Base-by-base conservation (phyloP, 2,113 vertebrate species). In the Brachyhypopomus gauderio region DNA sequence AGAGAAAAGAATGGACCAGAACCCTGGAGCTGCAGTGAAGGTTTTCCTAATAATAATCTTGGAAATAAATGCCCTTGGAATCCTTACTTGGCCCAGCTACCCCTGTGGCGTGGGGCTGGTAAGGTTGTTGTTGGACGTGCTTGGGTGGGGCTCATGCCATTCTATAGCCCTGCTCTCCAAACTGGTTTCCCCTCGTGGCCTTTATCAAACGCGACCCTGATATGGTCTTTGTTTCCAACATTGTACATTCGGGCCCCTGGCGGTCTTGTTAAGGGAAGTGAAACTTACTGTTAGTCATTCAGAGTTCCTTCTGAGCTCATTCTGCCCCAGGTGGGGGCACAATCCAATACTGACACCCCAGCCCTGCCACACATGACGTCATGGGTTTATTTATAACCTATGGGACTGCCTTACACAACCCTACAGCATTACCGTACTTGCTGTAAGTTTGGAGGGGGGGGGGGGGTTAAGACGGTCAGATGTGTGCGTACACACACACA, bases 381-480 rank as follows among this genome's bases (percentile, higher is more conserved):
- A 41, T 74, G 7, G 3, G n/a, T 72, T 55, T 80, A 81, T 75
- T 75, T 58, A 75, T 74, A 72, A 36, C 70, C 41, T 12, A 30
- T 27, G 27, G 60, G 58, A 19, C 58, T 30, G 59, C 20, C 23
- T 64, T 36, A 27, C 52, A 64, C 58, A 60, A 56, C 20, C 6
- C 72, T 80, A 73, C 70, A 14, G 25, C 4, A n/a, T 64, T 73
- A 80, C 73, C 73, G 70, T 73, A 45, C 2, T 72, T 48, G 38
- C 66, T 19, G 30, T 5, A 16, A 17, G 23, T 72, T 60, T 20
- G 25, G 23, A n/a, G 5, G n/a, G 45, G n/a, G 41, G 9, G 17
- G 45, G 14, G 45, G 12, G n/a, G 19, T 45, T 56, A 20, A 52
- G 55, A 38, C 34, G 22, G 41, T 8, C 6, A 45, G 41, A 45